A percentile compares a stretch with the other conserved stretches of the same genome.
These are phyloP conservation scores for Chydorus sphaericus DNA, from an alignment of 2,888 invertebrate genomes.

Conservation along the genomic window DNA sequence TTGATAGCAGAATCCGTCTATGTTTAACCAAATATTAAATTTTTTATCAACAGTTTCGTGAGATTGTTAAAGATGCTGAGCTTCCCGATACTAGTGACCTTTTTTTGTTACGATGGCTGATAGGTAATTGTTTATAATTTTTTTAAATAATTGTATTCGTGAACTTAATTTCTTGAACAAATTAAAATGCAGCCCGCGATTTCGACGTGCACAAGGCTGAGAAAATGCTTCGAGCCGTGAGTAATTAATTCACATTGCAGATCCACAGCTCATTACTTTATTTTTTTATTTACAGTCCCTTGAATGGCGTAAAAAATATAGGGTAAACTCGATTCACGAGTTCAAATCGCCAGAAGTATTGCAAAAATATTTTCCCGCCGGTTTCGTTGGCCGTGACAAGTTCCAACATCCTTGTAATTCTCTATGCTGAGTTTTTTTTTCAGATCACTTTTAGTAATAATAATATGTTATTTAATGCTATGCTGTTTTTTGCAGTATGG, in stretches of 20 bases:
- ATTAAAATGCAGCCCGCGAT: slow-evolving; percentile 50
- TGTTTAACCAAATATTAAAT: no score
- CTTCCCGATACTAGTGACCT: slow-evolving; percentile 62
- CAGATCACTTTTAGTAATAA: no score
- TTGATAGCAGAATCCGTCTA: no score
- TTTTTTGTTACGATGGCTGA: slow-evolving; percentile 62
- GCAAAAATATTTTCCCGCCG: slow-evolving; percentile 57
- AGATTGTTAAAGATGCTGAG: slow-evolving; percentile 48
- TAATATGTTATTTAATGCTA: background rate
- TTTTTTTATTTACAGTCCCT: slow-evolving; percentile 38
- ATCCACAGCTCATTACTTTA: background rate
- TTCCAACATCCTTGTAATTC: slow-evolving; percentile 57
- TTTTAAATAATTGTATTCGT: background rate
- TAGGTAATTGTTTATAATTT: slow-evolving; percentile 40
- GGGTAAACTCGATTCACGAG: slow-evolving; percentile 37
- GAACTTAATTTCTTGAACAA: background rate
- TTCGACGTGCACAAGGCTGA: slow-evolving; percentile 78
- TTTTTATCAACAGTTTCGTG: slow-evolving; percentile 46
- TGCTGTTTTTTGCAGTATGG: slow-evolving; percentile 40
- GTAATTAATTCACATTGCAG: slow-evolving; percentile 26
- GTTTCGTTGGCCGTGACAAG: slow-evolving; percentile 63
- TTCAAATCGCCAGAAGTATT: slow-evolving; percentile 37
- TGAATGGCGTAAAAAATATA: slow-evolving; percentile 60
- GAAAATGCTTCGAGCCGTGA: slow-evolving; percentile 77
- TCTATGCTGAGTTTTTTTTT: no score